Evolutionary conservation across 2,888 invertebrate genomes (phyloP).

Genomic region (Sicus ferrugineus): DNA sequence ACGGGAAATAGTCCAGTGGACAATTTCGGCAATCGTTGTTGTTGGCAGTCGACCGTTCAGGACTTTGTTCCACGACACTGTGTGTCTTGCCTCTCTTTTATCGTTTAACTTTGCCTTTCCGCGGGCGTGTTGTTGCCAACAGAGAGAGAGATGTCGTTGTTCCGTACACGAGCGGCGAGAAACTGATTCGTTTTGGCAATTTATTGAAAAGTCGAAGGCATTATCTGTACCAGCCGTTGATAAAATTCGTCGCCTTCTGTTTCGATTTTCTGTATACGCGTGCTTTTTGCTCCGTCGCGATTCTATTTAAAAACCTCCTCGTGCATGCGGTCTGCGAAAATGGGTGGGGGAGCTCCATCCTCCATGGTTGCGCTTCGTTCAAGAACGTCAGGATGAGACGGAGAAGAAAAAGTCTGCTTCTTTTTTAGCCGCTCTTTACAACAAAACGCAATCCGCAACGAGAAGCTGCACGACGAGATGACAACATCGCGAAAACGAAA

Average conservation of each 20-base stretch:
- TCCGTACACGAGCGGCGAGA: conserved; percentile 53
- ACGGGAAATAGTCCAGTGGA: conserved; percentile 38
- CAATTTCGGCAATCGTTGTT: conserved; percentile 31
- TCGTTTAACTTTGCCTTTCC: neutral
- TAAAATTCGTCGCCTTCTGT: conserved; percentile 1
- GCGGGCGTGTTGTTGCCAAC: neutral
- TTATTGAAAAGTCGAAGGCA: conserved; percentile 37
- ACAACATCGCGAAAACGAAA: too few species aligned
- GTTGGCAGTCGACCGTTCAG: neutral
- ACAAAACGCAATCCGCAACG: too few species aligned
- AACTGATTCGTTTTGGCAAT: conserved; percentile 45
- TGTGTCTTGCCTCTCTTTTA: conserved; percentile 13
- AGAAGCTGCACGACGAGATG: too few species aligned
- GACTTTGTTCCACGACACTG: conserved; percentile 23
- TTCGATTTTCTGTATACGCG: conserved; percentile 4
- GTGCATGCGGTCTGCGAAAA: neutral
- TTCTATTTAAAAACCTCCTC: conserved; percentile 24
- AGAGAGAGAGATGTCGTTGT: conserved; percentile 45
- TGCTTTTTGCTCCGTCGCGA: conserved; percentile 5
- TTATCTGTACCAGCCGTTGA: neutral
- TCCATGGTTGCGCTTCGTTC: neutral
- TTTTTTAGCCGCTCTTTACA: too few species aligned
- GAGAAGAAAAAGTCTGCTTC: neutral
- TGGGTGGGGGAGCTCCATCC: neutral
- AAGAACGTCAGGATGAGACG: conserved; percentile 11